Evolutionary conservation across 2,113 vertebrate genomes (phyloP).

Genomic region (Xiphorhynchus elegans): DNA sequence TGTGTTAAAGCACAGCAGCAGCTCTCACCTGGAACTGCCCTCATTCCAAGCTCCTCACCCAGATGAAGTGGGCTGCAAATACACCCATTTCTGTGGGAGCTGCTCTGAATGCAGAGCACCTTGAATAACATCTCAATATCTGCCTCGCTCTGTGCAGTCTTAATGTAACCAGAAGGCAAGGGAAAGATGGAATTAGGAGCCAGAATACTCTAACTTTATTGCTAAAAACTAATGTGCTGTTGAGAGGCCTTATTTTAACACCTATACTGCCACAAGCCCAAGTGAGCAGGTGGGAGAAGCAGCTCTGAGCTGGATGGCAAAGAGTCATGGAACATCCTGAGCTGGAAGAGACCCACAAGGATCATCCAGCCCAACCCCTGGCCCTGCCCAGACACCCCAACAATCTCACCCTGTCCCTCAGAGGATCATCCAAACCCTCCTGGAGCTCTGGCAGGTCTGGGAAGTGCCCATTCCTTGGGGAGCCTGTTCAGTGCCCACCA

Average conservation of each 20-base stretch:
- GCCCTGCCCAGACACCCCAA: background rate
- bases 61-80: background rate
- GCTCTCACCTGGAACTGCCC: background rate
- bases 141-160: background rate
- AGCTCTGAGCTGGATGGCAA: background rate
- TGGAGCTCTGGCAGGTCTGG: background rate
- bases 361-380: background rate
- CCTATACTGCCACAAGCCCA: too few species aligned
- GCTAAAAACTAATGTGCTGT: background rate
- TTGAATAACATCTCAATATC: background rate
- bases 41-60: background rate
- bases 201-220: background rate
- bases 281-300: background rate
- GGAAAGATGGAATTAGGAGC: background rate
- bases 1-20: background rate
- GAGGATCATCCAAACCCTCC: rapidly evolving
- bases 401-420: background rate
- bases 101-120: background rate
- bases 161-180: background rate
- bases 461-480: background rate
- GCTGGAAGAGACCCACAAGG: background rate
- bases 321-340: background rate
- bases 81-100: background rate
- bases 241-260: background rate
- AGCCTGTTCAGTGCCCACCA: background rate